A percentile compares a stretch with the other conserved stretches of the same genome.
These are phyloP conservation scores for Hylaeus volcanicus DNA, from an alignment of 1,140 invertebrate genomes.

Conservation along the genomic window DNA sequence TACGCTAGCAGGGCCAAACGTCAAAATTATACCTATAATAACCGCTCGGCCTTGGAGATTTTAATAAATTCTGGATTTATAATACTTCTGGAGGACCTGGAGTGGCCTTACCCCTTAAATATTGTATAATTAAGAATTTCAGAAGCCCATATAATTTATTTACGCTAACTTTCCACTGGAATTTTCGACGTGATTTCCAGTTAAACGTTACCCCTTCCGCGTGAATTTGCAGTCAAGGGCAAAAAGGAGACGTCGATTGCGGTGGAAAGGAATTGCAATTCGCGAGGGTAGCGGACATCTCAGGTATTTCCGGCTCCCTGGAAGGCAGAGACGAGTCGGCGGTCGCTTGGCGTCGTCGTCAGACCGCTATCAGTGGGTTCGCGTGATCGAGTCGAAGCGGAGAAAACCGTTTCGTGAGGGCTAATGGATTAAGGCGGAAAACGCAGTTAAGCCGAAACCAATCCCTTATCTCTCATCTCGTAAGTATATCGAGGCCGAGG, in stretches of 20 bases:
- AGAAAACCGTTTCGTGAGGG: constrained; percentile 63
- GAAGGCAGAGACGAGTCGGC: constrained; percentile 8
- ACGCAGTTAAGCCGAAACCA: constrained; percentile 69
- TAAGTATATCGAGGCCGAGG: constrained; percentile 58
- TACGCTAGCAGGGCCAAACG: too few relatives aligned
- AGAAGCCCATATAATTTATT: too few relatives aligned
- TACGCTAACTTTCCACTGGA: neutral
- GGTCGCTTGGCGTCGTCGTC: constrained; percentile 23
- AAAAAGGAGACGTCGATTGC: neutral
- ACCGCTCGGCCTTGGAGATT: too few relatives aligned
- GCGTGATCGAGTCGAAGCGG: constrained; percentile 57
- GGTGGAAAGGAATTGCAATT: constrained; percentile 21
- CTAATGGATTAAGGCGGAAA: constrained; percentile 69
- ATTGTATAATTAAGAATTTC: too few relatives aligned
- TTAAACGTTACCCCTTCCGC: neutral
- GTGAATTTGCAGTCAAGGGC: neutral
- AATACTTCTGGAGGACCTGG: too few relatives aligned
- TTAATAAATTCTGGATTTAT: too few relatives aligned
- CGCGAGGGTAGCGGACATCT: neutral
- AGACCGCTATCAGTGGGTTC: constrained; percentile 33
- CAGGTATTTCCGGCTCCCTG: constrained; percentile 22
- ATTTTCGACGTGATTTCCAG: neutral
- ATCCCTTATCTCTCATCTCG: constrained; percentile 67
- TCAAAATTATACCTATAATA: too few relatives aligned
- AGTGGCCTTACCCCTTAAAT: too few relatives aligned